phyloP scores from a whole-genome alignment of 2,113 vertebrate species.

The Hiodon alosoides region DNA sequence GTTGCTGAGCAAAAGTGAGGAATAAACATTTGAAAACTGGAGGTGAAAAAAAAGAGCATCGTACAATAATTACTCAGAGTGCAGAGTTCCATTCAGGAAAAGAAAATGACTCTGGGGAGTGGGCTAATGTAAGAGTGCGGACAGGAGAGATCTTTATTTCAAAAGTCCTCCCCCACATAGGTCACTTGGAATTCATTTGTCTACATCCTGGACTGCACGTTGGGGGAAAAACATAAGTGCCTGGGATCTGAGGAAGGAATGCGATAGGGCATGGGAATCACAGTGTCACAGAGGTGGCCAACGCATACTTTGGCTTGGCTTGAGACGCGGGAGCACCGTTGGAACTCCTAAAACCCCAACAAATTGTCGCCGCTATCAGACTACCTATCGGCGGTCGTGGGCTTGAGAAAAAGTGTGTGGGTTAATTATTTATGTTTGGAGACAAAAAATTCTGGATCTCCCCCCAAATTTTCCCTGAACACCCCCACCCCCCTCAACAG shows the following conservation, averaged over 20 bases:
- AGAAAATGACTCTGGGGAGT: slow-evolving; percentile 40
- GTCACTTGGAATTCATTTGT: slow-evolving; percentile 81
- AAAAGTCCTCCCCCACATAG: slow-evolving; percentile 70
- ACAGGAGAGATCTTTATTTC: slow-evolving; percentile 63
- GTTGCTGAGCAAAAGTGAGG: not conserved
- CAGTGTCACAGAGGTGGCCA: slow-evolving; percentile 65
- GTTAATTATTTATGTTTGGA: slow-evolving; percentile 45
- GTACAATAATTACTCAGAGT: slow-evolving; percentile 42
- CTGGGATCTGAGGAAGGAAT: slow-evolving; percentile 78
- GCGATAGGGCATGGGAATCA: slow-evolving; percentile 83
- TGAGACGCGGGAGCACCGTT: slow-evolving; percentile 72
- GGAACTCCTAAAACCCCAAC: slow-evolving; percentile 52
- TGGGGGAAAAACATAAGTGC: slow-evolving; percentile 62
- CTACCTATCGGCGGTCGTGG: slow-evolving; percentile 62
- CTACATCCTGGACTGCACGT: slow-evolving; percentile 81
- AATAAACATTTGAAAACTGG: slow-evolving; percentile 36
- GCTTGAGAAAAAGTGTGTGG: slow-evolving; percentile 74
- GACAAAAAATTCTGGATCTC: slow-evolving; percentile 46
- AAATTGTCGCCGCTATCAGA: slow-evolving; percentile 55
- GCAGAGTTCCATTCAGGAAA: slow-evolving; percentile 42
- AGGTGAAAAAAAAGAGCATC: slow-evolving; percentile 47
- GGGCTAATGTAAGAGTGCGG: slow-evolving; percentile 61
- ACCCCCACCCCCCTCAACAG: slow-evolving; percentile 20
- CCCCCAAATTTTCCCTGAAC: slow-evolving; percentile 15
- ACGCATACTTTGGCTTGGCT: slow-evolving; percentile 72